Conservation (phyloP, 2,888 invertebrate species). For the Lasioglossum lativentre region DNA sequence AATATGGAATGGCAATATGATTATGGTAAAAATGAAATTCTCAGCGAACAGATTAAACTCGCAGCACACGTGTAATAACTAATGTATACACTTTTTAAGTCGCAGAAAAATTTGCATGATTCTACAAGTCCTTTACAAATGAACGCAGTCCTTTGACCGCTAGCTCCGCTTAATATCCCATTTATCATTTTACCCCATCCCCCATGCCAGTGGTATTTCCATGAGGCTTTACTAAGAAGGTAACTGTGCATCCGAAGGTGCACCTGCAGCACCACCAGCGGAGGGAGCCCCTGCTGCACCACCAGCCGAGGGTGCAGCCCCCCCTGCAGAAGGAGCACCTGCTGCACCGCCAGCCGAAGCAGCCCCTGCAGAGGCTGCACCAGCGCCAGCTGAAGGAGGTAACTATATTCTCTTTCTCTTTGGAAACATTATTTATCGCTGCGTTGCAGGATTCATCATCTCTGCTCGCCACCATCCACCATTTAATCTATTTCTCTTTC, state of each 20-base stretch:
- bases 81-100: neutral
- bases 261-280: slow-evolving; percentile 12
- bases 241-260: slow-evolving; percentile 28
- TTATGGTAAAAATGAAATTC: neutral
- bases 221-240: neutral
- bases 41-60: no score
- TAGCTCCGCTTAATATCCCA: neutral
- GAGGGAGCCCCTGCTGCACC: slow-evolving; percentile 73
- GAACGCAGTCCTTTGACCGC: neutral
- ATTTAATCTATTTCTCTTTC: neutral
- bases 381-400: slow-evolving; percentile 55
- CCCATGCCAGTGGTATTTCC: neutral
- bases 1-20: neutral
- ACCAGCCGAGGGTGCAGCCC: slow-evolving; percentile 74
- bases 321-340: slow-evolving; percentile 70
- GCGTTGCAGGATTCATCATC: slow-evolving; percentile 32
- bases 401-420: neutral
- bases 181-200: neutral
- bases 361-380: slow-evolving; percentile 57
- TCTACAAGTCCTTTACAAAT: neutral
- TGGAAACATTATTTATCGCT: neutral
- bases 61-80: neutral
- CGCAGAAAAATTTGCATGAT: neutral
- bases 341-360: slow-evolving; percentile 73
- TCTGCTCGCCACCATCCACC: neutral